These are phyloP conservation scores for Turritopsis dohrnii DNA, from an alignment of 30 jellyfish, hydroid and myxozoan genomes.

Conservation along the genomic window DNA sequence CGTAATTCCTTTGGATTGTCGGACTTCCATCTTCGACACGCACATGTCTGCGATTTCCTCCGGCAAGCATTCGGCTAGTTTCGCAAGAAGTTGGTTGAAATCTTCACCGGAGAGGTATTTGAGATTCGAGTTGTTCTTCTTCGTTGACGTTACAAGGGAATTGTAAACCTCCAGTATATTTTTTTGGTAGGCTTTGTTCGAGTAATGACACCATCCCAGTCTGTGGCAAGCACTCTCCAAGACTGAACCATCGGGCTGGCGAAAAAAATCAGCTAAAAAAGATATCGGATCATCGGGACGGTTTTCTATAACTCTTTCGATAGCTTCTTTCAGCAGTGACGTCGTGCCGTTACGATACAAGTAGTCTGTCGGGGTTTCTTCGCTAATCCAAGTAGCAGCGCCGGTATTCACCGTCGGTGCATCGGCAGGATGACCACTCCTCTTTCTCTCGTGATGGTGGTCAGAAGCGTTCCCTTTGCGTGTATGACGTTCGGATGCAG, in stretches of 20 bases:
- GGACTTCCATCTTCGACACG: background rate
- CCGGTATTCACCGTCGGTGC: background rate
- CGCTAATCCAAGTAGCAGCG: background rate
- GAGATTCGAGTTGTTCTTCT: slow-evolving; percentile 66
- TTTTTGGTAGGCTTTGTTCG: slow-evolving; percentile 31
- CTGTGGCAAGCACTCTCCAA: slow-evolving; percentile 43
- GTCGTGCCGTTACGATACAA: slow-evolving; percentile 37
- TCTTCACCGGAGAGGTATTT: slow-evolving; percentile 11
- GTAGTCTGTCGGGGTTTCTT: slow-evolving; percentile 62
- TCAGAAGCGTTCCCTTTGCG: background rate
- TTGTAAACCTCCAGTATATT: slow-evolving; percentile 53
- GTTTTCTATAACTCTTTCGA: slow-evolving; percentile 34
- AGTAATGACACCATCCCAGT: slow-evolving; percentile 29
- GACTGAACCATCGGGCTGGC: background rate
- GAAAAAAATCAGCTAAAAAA: slow-evolving; percentile 52
- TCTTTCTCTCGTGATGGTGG: slow-evolving; percentile 26
- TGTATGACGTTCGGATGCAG: slow-evolving; percentile 1
- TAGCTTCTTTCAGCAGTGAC: slow-evolving; percentile 35
- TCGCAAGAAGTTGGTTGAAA: background rate
- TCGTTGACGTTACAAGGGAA: slow-evolving; percentile 39
- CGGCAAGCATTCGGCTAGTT: slow-evolving; percentile 2
- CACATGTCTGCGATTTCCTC: background rate
- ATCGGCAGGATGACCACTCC: background rate
- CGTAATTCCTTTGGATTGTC: background rate
- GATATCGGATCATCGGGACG: slow-evolving; percentile 73